phyloP scores from a whole-genome alignment of 1,140 invertebrate species.

The Habropoda laboriosa region DNA sequence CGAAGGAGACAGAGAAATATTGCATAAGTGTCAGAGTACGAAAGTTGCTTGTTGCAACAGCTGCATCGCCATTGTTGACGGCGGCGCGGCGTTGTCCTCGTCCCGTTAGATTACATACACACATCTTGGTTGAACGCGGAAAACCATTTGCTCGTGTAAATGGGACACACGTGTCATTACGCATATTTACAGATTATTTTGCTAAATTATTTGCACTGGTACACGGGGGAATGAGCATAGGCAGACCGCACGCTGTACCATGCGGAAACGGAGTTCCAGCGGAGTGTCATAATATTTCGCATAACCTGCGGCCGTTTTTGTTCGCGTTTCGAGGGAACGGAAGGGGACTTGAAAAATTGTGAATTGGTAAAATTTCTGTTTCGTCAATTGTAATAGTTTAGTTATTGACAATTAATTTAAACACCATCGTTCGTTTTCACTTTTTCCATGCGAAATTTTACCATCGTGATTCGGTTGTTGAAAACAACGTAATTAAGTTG shows the following conservation, averaged over 20 bases:
- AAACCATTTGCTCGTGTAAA: conserved; percentile 37
- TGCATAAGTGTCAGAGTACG: conserved; percentile 46
- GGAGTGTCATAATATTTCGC: too few species aligned
- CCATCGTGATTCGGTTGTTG: too few species aligned
- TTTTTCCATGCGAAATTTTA: too few species aligned
- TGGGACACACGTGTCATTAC: background rate
- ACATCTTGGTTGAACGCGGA: conserved; percentile 1
- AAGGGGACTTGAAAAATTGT: too few species aligned
- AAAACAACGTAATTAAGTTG: too few species aligned
- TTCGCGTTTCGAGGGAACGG: too few species aligned
- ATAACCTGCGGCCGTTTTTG: background rate
- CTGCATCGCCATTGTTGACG: conserved; percentile 1
- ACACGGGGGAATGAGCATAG: background rate
- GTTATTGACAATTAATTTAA: too few species aligned
- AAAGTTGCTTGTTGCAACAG: conserved; percentile 50
- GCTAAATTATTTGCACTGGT: conserved; percentile 47
- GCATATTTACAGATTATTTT: conserved; percentile 50
- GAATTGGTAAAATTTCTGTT: too few species aligned
- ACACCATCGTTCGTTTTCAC: too few species aligned
- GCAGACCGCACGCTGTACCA: background rate
- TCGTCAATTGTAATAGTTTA: too few species aligned
- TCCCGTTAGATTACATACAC: conserved; percentile 26
- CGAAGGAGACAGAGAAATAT: conserved; percentile 42
- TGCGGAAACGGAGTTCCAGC: background rate
- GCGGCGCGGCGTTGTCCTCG: background rate